Conservation (phyloP, 2,113 vertebrate species). For the Chloebia gouldiae region DNA sequence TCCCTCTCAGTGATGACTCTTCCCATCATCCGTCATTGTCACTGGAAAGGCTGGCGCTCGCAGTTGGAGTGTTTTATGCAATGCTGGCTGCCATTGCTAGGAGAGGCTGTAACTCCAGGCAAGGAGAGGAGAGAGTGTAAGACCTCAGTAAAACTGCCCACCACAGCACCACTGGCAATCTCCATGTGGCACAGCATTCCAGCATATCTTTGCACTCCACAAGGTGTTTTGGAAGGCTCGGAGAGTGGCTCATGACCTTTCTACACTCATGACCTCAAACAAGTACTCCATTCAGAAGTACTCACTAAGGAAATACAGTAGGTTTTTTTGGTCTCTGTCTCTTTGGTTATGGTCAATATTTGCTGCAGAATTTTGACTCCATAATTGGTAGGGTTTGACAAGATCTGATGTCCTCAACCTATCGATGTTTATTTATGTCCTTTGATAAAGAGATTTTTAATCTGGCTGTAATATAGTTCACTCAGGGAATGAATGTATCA, state of each 20-base stretch:
- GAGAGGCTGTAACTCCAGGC: not conserved
- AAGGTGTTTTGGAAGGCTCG: not conserved
- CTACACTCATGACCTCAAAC: not conserved
- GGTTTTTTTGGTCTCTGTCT: fast-evolving
- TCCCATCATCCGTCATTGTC: fast-evolving
- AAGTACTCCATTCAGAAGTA: not conserved
- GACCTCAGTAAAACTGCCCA: not conserved
- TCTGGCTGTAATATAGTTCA: not conserved
- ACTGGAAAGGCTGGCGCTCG: not conserved
- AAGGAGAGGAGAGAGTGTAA: not conserved
- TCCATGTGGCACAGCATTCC: not conserved
- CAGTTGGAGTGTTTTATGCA: not conserved
- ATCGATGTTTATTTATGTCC: not conserved
- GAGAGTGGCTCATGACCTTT: not conserved
- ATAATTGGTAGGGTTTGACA: not conserved
- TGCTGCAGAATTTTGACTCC: not conserved
- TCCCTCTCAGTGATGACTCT: not conserved
- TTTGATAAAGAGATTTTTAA: not conserved
- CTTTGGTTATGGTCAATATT: not conserved
- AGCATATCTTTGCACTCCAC: fast-evolving
- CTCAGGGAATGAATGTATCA: not conserved
- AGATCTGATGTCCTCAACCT: not conserved
- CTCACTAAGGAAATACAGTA: not conserved
- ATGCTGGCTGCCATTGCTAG: not conserved
- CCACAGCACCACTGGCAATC: fast-evolving